phyloP scores from a whole-genome alignment of 2,113 vertebrate species.

The Carollia perspicillata region DNA sequence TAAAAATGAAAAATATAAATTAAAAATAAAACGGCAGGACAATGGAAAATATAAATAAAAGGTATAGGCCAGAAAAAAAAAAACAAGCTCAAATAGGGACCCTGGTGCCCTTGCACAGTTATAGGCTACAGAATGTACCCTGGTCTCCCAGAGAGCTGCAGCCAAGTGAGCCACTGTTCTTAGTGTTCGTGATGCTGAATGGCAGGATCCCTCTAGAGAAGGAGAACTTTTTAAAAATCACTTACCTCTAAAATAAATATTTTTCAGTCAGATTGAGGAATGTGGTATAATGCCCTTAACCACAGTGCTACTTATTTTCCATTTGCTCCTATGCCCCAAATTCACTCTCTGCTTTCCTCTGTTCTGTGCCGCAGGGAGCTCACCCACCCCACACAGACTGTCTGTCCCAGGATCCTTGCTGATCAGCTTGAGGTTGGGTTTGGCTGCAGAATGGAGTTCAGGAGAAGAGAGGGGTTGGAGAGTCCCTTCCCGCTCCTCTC shows the following conservation, averaged over 20 bases:
- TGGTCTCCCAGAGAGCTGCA: neutral
- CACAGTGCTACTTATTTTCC: neutral
- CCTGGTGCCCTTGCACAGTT: neutral
- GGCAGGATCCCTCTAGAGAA: neutral
- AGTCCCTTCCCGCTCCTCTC: neutral
- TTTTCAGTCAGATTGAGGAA: neutral
- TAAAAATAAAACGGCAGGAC: slow-evolving; percentile 17
- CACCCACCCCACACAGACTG: neutral
- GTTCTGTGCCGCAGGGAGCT: neutral
- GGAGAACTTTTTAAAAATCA: neutral
- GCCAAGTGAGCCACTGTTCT: neutral
- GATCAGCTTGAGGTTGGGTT: neutral
- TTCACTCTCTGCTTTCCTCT: neutral
- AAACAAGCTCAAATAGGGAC: neutral
- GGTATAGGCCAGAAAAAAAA: neutral
- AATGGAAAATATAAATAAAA: slow-evolving; percentile 24
- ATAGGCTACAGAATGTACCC: neutral
- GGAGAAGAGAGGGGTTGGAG: neutral
- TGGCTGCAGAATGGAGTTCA: neutral
- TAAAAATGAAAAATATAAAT: slow-evolving; percentile 29
- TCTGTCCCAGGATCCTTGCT: neutral
- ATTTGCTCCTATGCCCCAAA: neutral
- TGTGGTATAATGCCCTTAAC: neutral
- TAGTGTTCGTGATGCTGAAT: neutral
- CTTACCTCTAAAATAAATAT: neutral